A percentile compares a stretch with the other conserved stretches of the same genome.
phyloP scores from a whole-genome alignment of 1,140 invertebrate species.

The Neodiprion pinetum region DNA sequence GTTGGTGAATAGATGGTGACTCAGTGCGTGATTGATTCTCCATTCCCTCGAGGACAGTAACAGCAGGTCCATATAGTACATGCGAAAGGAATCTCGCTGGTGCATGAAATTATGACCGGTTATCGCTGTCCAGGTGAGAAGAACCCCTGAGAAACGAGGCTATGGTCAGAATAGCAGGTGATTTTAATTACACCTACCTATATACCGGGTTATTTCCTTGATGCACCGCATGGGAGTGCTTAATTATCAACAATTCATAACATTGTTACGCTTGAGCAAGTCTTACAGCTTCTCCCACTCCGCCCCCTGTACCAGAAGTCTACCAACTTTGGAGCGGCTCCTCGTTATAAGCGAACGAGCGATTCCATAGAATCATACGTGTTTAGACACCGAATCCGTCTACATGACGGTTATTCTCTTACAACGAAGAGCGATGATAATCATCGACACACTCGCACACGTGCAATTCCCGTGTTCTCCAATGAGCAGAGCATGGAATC shows the following conservation, averaged over 20 bases:
- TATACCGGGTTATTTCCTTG: too few species aligned
- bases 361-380: background rate
- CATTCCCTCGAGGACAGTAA: conserved; percentile 75
- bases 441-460: too few species aligned
- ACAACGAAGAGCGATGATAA: too few species aligned
- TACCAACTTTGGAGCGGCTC: too few species aligned
- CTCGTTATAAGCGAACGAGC: conserved; percentile 30
- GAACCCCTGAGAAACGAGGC: conserved; percentile 58
- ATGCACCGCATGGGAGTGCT: too few species aligned
- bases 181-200: background rate
- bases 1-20: conserved; percentile 84
- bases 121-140: conserved; percentile 66
- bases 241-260: too few species aligned
- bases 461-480: too few species aligned
- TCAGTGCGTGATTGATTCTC: conserved; percentile 78
- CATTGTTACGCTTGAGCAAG: background rate
- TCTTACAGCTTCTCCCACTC: background rate
- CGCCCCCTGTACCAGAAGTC: too few species aligned
- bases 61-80: conserved; percentile 80
- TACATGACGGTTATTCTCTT: too few species aligned
- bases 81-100: conserved; percentile 79
- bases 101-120: conserved; percentile 86
- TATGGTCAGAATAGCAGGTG: background rate
- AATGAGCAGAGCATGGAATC: too few species aligned
- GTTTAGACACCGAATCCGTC: too few species aligned